Conservation (phyloP, 2,888 invertebrate genomes). For the Drosophila nr. fundita region DNA sequence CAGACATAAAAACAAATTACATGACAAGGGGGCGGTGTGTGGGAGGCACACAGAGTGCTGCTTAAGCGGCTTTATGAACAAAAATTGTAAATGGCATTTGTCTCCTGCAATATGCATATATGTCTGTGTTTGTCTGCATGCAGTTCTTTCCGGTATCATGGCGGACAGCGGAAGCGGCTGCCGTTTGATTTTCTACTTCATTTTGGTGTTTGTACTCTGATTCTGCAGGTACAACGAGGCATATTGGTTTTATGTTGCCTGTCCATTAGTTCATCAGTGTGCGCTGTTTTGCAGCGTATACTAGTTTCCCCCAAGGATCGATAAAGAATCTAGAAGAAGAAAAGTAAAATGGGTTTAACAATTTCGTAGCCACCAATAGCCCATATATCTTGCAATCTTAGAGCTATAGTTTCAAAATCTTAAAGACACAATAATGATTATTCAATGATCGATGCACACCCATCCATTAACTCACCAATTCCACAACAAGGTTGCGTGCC, state of each 20-base stretch:
- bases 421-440: neutral
- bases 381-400: neutral
- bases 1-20: constrained; percentile 81
- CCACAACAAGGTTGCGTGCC: neutral
- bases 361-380: too few species aligned
- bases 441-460: neutral
- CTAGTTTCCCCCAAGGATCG: too few species aligned
- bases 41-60: constrained; percentile 53
- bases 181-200: constrained; percentile 43
- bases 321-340: neutral
- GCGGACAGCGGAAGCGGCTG: constrained; percentile 67
- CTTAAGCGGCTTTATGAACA: constrained; percentile 79
- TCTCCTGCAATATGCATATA: constrained; percentile 37
- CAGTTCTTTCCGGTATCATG: constrained; percentile 78
- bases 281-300: neutral
- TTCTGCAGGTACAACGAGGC: neutral
- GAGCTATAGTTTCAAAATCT: neutral
- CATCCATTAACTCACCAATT: neutral
- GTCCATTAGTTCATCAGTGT: neutral
- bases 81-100: constrained; percentile 81
- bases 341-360: neutral
- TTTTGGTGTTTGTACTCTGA: constrained; percentile 13
- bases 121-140: constrained; percentile 46
- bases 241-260: neutral
- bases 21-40: constrained; percentile 40